phyloP scores from a whole-genome alignment of 2,888 invertebrate species.

The Laspeyria flexula region DNA sequence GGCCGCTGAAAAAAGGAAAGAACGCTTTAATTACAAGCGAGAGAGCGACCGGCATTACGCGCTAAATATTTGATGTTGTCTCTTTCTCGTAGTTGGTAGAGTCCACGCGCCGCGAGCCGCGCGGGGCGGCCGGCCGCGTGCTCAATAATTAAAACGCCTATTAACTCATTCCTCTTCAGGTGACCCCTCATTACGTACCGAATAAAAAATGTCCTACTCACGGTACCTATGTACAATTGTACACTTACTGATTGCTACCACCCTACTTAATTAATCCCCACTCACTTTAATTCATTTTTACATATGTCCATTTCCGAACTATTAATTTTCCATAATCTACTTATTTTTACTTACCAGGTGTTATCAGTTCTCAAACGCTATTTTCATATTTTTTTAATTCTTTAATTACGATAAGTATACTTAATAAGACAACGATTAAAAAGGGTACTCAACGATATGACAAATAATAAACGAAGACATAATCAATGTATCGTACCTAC shows the following conservation, averaged over 20 bases:
- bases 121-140: conserved; percentile 58
- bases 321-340: background rate
- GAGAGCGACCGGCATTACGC: conserved; percentile 82
- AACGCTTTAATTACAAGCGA: conserved; percentile 86
- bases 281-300: conserved; percentile 26
- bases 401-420: no score
- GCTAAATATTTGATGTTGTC: conserved; percentile 85
- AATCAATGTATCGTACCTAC: no score
- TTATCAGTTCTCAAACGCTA: conserved; percentile 11
- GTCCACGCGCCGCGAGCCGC: no score
- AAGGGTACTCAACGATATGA: no score
- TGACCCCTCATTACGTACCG: conserved; percentile 75
- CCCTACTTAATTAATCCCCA: conserved; percentile 41
- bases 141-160: conserved; percentile 84
- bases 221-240: no score
- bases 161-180: conserved; percentile 82
- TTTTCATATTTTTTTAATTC: no score
- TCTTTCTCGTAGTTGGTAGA: conserved; percentile 67
- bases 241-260: conserved; percentile 43
- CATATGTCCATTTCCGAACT: conserved; percentile 15
- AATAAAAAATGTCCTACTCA: conserved; percentile 61
- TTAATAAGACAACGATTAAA: no score
- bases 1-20: conserved; percentile 86
- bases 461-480: no score
- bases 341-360: conserved; percentile 14